A percentile compares a stretch with the other conserved stretches of the same genome.
phyloP scores from a whole-genome alignment of 2,888 invertebrate genomes.

The Synergus japonicus region DNA sequence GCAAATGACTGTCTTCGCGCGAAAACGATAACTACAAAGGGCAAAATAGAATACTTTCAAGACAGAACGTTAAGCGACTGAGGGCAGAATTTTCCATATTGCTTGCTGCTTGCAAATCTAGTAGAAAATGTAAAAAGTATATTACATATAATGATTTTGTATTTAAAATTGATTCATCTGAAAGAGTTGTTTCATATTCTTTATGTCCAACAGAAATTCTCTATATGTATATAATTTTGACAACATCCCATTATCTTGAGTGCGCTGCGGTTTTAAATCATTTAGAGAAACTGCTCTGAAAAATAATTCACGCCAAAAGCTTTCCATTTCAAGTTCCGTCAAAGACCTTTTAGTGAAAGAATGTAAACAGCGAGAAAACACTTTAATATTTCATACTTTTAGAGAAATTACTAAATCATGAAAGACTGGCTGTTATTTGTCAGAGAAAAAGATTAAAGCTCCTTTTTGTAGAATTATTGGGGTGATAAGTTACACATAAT shows the following conservation, averaged over 20 bases:
- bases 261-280: conserved; percentile 12
- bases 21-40: neutral
- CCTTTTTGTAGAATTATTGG: too few relatives aligned
- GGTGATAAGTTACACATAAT: too few relatives aligned
- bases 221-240: conserved; percentile 9
- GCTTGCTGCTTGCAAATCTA: neutral
- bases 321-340: neutral
- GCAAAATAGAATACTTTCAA: neutral
- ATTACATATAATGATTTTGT: too few relatives aligned
- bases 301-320: conserved; percentile 16
- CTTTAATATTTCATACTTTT: too few relatives aligned
- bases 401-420: too few relatives aligned
- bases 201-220: neutral
- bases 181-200: neutral
- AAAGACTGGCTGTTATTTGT: too few relatives aligned
- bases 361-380: too few relatives aligned
- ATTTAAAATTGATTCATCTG: neutral
- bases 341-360: neutral
- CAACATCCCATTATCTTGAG: conserved; percentile 15
- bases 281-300: conserved; percentile 5
- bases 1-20: conserved; percentile 8
- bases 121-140: neutral
- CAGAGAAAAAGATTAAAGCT: too few relatives aligned
- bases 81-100: too few relatives aligned
- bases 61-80: too few relatives aligned